A percentile compares a stretch with the other conserved stretches of the same genome.
Conservation (phyloP, 2,113 vertebrate species). For the Crotalus helleri region DNA sequence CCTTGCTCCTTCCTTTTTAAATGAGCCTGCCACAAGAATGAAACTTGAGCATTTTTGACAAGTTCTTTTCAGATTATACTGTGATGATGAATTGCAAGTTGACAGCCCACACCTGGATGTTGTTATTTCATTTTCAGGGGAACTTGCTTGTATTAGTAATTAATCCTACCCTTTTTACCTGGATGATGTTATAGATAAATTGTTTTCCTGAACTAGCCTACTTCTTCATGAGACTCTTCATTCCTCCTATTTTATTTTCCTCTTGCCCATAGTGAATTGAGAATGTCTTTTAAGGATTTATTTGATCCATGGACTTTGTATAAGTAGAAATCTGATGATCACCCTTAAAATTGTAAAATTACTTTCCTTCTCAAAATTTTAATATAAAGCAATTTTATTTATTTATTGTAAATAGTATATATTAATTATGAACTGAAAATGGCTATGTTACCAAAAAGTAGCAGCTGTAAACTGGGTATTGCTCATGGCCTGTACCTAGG, state of each 20-base stretch:
- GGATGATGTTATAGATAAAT: background rate
- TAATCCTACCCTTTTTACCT: background rate
- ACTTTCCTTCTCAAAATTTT: slow-evolving; percentile 24
- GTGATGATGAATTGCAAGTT: background rate
- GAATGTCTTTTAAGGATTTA: background rate
- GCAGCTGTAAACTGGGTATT: background rate
- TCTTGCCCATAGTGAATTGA: background rate
- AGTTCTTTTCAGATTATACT: background rate
- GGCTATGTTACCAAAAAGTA: slow-evolving; percentile 14
- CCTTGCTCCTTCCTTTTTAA: background rate
- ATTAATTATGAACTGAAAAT: slow-evolving; percentile 18
- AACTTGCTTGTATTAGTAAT: background rate
- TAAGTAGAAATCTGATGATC: slow-evolving; percentile 39
- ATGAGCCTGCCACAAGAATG: background rate
- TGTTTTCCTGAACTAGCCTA: background rate
- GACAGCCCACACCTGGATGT: background rate
- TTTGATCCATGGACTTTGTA: slow-evolving; percentile 22
- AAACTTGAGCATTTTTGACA: background rate
- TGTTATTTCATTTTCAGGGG: background rate
- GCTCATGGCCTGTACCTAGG: slow-evolving; percentile 17
- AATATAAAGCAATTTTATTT: slow-evolving; percentile 55
- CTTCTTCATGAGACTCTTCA: background rate
- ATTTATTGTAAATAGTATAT: slow-evolving; percentile 63
- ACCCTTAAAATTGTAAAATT: slow-evolving; percentile 43
- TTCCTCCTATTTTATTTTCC: background rate